Evolutionary conservation across 2,113 vertebrate species (phyloP), one percentile per base, ranked within the genome.

Genomic region (Prionailurus bengalensis): DNA sequence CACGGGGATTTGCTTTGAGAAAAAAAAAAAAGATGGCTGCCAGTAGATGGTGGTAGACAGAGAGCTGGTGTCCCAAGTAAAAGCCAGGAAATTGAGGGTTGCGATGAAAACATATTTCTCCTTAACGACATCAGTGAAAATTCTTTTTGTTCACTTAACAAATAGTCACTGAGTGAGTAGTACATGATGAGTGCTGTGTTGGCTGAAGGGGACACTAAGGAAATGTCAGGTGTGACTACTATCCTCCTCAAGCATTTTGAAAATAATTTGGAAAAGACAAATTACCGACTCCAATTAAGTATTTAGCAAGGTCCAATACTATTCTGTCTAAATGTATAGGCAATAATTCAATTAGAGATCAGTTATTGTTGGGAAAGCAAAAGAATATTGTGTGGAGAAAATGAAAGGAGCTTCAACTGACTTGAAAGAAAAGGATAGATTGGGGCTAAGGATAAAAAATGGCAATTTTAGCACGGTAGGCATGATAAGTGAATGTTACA

Each of bases 341-440:
- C 12, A 88, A 65, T 25, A 86, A 70, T 92, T 90, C 48, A 93
- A 2, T 65, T 83, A 61, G 53, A 92, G 15, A 1, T 83, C 48
- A 83, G 7, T 83, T 82, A 94, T n/a, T 82, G 29, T 33, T 76
- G n/a, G 45, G 36, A 78, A 95, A 93, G 33, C 12, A 76, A 88
- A 91, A 78, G 0, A 53, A 66, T 7, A 4, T 12, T 79, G 74
- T 42, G 89, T 82, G 33, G 51, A 84, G 42, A 51, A 91, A 87
- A 87, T 89, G 51, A 96, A 94, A 79, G 33, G 15, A 74, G 8
- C 6, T 63, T 95, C 42, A 58, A 0, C 19, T n/a, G 31, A 31
- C 25, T 91, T 97, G 58, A 70, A 79, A 89, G 58, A 85, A 88
- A 71, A 85, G 33, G 7, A 42, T 65, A 23, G 39, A 68, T 42